A percentile compares a stretch with the other conserved stretches of the same genome.
Conservation (phyloP, 1,140 invertebrate species). For the Hyles euphorbiae region DNA sequence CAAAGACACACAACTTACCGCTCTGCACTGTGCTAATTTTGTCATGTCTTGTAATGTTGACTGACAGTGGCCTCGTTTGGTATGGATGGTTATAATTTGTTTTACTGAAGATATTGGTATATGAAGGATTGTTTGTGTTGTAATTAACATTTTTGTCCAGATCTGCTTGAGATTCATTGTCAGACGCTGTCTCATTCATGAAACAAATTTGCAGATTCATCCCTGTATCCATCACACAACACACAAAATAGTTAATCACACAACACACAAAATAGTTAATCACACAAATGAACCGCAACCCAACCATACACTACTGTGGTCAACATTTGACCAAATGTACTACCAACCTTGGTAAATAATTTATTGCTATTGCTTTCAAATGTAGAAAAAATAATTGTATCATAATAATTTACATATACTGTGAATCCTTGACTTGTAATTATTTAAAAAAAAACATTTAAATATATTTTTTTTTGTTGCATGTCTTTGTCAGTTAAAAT, state of each 20-base stretch:
- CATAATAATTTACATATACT: no score
- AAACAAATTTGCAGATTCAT: slow-evolving; percentile 97
- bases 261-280: slow-evolving; percentile 32
- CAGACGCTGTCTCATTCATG: slow-evolving; percentile 94
- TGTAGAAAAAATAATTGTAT: no score
- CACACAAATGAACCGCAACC: slow-evolving; percentile 1
- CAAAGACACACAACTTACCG: slow-evolving; percentile 42
- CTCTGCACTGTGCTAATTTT: slow-evolving; percentile 52
- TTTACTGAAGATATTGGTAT: slow-evolving; percentile 61
- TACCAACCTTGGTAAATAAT: no score
- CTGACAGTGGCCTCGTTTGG: slow-evolving; percentile 68
- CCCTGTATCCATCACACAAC: slow-evolving; percentile 77
- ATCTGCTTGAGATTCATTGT: slow-evolving; percentile 85
- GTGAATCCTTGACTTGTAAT: neutral
- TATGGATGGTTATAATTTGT: slow-evolving; percentile 69
- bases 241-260: slow-evolving; percentile 34
- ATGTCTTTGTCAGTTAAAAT: no score
- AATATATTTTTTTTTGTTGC: no score
- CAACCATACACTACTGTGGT: no score
- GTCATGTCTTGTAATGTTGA: slow-evolving; percentile 64
- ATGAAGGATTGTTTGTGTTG: slow-evolving; percentile 56
- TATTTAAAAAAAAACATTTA: neutral
- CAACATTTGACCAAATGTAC: no score
- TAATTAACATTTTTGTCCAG: slow-evolving; percentile 75
- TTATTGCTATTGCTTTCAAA: no score